Evolutionary conservation across 2,888 invertebrate genomes (phyloP), one percentile per base, ranked within the genome.

Genomic region (Drosophila tanythrix): DNA sequence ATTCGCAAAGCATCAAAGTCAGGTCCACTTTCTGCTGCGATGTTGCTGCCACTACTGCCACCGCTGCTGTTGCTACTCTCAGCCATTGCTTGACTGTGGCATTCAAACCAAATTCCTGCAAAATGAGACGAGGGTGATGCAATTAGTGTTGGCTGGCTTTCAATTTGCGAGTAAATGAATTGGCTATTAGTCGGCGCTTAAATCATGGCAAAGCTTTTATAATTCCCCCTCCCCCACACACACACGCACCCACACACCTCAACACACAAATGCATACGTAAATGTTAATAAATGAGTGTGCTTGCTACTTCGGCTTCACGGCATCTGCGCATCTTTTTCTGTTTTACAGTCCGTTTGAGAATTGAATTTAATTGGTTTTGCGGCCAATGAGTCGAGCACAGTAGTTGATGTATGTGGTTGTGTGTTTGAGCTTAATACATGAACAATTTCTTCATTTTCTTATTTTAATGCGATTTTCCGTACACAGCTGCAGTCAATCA

Each of bases 1-100:
- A 73, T 78, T 53, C 84, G 81, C n/a, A 91, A 71, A 36, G 84
- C 82, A 70, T 90, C 92, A 40, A 91, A 76, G 83, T 92, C 90
- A 50, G 89, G 87, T n/a, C 81, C 82, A 48, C 83, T 76, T 50
- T 89, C 90, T n/a, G 71, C 70, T n/a, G 60, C 21, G 74, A 72
- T 40, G 35, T 15, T 38, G 56, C 36, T 38, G 63, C 75, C 60
- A 33, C 53, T 70, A 31, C 38, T 40, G 53, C 52, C 50, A 63
- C 25, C 53, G 70, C 48, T 79, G 74, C 60, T 75, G 73, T 66
- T 72, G 72, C 48, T 74, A 46, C 59, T 77, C 56, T 88, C 88
- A 62, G 58, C 63, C 89, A 89, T 89, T 35, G 61, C 60, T 48
- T 38, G 46, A 62, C 55, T 56, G 67, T 63, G 55, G 81, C 74